Base-by-base conservation (phyloP, 1,140 invertebrate species). In the Cherax quadricarinatus region DNA sequence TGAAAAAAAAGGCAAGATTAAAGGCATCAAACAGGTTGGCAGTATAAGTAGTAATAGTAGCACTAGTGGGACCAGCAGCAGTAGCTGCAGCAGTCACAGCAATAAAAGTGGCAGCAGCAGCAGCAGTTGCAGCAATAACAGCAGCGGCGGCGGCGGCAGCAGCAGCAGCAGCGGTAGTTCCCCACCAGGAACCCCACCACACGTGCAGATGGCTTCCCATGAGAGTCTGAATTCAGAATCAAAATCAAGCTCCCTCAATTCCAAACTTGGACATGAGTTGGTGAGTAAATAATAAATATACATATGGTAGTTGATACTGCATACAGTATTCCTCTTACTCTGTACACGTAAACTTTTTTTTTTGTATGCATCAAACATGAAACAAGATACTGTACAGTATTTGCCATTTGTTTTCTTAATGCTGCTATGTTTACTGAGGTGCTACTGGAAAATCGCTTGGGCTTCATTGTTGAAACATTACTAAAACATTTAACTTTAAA, bases 181-280 rank as follows among this genome's bases (percentile, higher is more conserved):
- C 51, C 91, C 91, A 18, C 16, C 73, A 16, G 86, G 79, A 30
- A 57, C 85, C 86, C 86, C 86, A n/a, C 91, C 91, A 4, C 91
- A 92, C 91, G 75, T 81, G 12, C 86, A 82, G 66, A 92, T 92
- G 91, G 91, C 86, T 30, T 92, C 91, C 24, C 91, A 92, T 62
- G 97, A 98, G 95, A 97, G 97, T 21, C 95, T 98, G 92, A 96
- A 97, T 95, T 97, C 97, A 1, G 97, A 97, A 94, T 97, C 97
- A 66, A 98, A 98, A 96, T 97, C 97, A 93, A 97, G 97, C 95
- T 97, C 97, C 84, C 96, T 97, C 91, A 97, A 97, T 95, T 97
- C 97, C 51, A 98, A 97, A 96, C 85, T 91, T 14, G 97, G 96
- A 94, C 96, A 96, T 94, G 97, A 97, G 95, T 97, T 96, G 94